Percentiles rank a stretch among this genome's conserved stretches.
phyloP scores from a whole-genome alignment of 2,113 vertebrate genomes.

The Taurulus bubalis region DNA sequence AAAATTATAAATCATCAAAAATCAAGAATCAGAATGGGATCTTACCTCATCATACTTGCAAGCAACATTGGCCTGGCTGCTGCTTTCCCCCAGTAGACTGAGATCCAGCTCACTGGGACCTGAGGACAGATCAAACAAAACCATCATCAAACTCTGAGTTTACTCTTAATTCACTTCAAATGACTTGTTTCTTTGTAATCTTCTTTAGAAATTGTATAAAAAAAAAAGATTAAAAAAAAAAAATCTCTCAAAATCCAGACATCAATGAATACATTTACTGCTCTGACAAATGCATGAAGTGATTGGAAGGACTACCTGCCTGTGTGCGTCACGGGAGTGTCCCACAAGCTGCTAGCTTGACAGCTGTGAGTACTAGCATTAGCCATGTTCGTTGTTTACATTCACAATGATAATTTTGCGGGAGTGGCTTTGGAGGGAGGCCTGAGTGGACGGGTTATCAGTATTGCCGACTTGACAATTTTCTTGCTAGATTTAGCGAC shows the following conservation, averaged over 20 bases:
- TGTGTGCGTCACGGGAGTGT: neutral
- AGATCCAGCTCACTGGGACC: conserved; percentile 90
- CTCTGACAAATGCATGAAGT: no score
- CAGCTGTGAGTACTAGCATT: no score
- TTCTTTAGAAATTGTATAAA: neutral
- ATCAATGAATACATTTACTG: no score
- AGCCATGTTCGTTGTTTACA: no score
- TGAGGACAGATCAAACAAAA: conserved; percentile 70
- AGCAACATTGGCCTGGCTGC: conserved; percentile 82
- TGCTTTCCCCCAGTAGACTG: conserved; percentile 86
- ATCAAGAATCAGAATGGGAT: neutral
- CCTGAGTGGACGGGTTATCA: no score
- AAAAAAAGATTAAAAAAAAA: neutral
- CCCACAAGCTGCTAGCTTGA: no score
- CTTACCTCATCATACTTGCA: conserved; percentile 92
- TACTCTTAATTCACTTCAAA: neutral
- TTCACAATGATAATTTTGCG: no score
- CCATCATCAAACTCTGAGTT: neutral
- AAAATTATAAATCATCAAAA: neutral
- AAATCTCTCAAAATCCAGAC: neutral
- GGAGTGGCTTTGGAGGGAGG: no score
- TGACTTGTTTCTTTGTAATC: neutral
- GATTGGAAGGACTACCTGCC: no score
- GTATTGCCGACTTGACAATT: no score
- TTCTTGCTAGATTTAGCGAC: no score